Base-by-base conservation (phyloP, 2,888 invertebrate species). In the Drosophila ustulata region DNA sequence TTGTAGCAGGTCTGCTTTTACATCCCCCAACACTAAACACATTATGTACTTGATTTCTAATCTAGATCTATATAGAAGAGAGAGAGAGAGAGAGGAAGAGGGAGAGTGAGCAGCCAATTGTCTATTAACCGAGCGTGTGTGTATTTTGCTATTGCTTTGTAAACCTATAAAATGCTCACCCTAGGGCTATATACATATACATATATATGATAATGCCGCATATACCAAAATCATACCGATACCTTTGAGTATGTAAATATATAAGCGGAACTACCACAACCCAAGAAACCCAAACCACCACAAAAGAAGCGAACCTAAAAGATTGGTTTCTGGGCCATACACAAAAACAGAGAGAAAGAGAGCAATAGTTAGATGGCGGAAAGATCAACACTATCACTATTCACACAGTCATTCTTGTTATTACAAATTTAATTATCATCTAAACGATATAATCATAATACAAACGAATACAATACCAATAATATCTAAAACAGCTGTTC, bases 371-470 rank as follows among this genome's bases (percentile, higher is more conserved):
- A 41, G 6, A n/a, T 49, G 55, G 23, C 43, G 61, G 43, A 41
- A 9, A 13, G 56, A 43, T 46, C 50, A 18, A 18, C 18, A 18
- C 25, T 55, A 64, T 52, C 53, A 39, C 32, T 49, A 37, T 70
- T 57, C 52, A 69, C 45, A 75, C 67, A 83, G 81, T 83, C 73
- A 63, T 73, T 77, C 75, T 88, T 77, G 83, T 86, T 78, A 82
- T 58, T 63, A 67, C 68, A 59, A 45, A 57, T 70, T 65, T 62
- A 79, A 81, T 81, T 67, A 87, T 68, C 69, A 71, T 72, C 80
- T 74, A 63, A 63, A 66, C 61, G 51, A 79, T 75, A 74, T 76
- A 75, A 62, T 63, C 70, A 66, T 69, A 71, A 70, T 57, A 70
- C 39, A 37, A 32, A 37, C n/a, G n/a, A 37, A 64, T 18, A 18